These are phyloP conservation scores for Pachycephus smyrnensis DNA, from an alignment of 2,888 invertebrate species.

Conservation along the genomic window DNA sequence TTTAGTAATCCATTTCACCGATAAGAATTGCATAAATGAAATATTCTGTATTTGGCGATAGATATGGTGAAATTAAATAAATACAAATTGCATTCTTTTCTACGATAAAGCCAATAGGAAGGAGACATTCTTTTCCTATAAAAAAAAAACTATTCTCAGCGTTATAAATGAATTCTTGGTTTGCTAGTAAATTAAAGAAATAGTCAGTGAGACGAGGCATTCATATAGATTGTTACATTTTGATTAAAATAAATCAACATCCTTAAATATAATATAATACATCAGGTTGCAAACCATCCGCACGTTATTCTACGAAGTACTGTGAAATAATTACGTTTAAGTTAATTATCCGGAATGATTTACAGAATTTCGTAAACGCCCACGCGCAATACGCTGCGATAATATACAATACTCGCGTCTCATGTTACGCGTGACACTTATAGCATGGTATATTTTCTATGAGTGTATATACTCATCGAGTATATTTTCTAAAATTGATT, in stretches of 20 bases:
- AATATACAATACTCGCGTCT: conserved; percentile 17
- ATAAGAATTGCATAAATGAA: too few species aligned
- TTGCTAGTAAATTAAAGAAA: background rate
- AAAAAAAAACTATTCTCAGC: too few species aligned
- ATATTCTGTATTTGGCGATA: too few species aligned
- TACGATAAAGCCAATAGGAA: too few species aligned
- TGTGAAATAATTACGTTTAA: conserved; percentile 20
- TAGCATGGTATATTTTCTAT: conserved; percentile 12
- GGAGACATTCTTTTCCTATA: too few species aligned
- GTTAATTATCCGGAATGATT: conserved; percentile 26
- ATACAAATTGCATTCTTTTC: too few species aligned
- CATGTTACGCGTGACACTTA: background rate
- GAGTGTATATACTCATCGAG: conserved; percentile 22
- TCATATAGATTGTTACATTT: conserved; percentile 40
- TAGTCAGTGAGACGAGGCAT: background rate
- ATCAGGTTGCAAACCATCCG: conserved; percentile 40
- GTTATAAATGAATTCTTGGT: too few species aligned
- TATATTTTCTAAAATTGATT: conserved; percentile 22
- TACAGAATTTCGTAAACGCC: conserved; percentile 23
- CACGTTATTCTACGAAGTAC: conserved; percentile 25
- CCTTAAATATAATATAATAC: conserved; percentile 50
- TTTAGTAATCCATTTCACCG: too few species aligned
- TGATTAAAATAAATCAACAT: conserved; percentile 52
- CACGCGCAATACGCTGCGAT: conserved; percentile 22
- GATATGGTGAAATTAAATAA: too few species aligned